Evolutionary conservation across 1,140 invertebrate species (phyloP), one percentile per base, ranked within the genome.

Genomic region (Druon quercuslanigerum): DNA sequence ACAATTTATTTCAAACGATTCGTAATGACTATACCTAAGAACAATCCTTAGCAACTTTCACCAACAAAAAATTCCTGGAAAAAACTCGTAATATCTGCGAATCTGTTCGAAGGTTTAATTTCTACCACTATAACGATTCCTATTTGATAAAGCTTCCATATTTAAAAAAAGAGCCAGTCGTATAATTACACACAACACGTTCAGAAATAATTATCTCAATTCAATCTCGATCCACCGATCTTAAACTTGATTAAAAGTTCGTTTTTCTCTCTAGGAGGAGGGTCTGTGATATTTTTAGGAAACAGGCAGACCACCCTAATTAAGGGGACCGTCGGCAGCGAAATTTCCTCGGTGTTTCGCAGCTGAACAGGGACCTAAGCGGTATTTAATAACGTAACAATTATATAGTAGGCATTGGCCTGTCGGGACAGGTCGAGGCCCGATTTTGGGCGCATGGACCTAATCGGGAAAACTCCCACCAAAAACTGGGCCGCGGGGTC

Each of bases 361-460:
- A 77, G 76, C 57, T 57, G 72, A 77, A 80, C 73, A 74, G 40
- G 73, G 79, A 83, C 81, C 85, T 90, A 88, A 90, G 86, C 87
- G 88, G 82, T 88, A 88, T 90, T 91, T 90, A 91, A 90, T 91
- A 91, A 91, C 86, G 84, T 90, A 90, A 90, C 88, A 90, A 90
- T 91, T 90, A 91, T 90, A 91, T 90, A 86, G 88, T 90, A 89
- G 88, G 90, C 87, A 78, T 75, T 83, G 72, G 80, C 50, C 78
- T 85, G 85, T 87, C 82, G 86, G 87, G 85, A 86, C 81, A 75
- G 82, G 74, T 82, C 54, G 71, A 16, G 74, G 76, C 79, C 79
- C 80, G 51, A 74, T 79, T 52, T 66, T 33, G 60, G 51, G 14
- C 40, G 77, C 79, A 83, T 81, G 81, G 80, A 79, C 77, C 82